These are phyloP conservation scores for Trematomus loennbergii DNA, from an alignment of 2,113 vertebrate species.

Conservation along the genomic window DNA sequence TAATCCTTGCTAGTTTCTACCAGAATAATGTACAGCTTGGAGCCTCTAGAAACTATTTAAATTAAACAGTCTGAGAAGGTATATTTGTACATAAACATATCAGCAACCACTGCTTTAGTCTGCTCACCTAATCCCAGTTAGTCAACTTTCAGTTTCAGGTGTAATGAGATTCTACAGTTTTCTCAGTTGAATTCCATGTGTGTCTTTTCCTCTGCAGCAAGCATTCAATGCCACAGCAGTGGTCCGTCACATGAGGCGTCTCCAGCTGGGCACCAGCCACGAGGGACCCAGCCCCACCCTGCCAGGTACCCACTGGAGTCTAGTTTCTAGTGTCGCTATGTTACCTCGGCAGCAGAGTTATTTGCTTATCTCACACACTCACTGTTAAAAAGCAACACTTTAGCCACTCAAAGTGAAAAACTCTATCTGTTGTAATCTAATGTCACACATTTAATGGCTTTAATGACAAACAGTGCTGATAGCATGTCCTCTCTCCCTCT, in stretches of 20 bases:
- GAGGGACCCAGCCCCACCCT: slow-evolving; percentile 85
- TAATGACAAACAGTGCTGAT: neutral
- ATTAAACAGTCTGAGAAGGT: neutral
- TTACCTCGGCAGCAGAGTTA: neutral
- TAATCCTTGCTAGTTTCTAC: neutral
- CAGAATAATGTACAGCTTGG: neutral
- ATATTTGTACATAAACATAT: neutral
- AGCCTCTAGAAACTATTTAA: neutral
- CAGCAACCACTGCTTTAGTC: neutral
- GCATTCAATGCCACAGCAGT: slow-evolving; percentile 98
- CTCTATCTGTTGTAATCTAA: too few species aligned
- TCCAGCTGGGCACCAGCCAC: slow-evolving; percentile 93
- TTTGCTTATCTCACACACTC: neutral
- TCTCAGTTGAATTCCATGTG: neutral
- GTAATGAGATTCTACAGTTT: neutral
- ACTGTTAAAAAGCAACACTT: neutral
- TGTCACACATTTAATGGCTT: neutral
- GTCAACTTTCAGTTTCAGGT: neutral
- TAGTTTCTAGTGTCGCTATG: too few species aligned
- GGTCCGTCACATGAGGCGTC: slow-evolving; percentile 95
- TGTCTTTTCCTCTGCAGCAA: slow-evolving; percentile 85
- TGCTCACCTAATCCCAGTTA: neutral
- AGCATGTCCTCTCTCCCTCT: slow-evolving; percentile 6
- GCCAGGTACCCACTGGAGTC: slow-evolving; percentile 61
- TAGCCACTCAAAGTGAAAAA: neutral